Base-by-base conservation (phyloP, 2,797 vertebrate species). In the Ctenosaura bakeri region DNA sequence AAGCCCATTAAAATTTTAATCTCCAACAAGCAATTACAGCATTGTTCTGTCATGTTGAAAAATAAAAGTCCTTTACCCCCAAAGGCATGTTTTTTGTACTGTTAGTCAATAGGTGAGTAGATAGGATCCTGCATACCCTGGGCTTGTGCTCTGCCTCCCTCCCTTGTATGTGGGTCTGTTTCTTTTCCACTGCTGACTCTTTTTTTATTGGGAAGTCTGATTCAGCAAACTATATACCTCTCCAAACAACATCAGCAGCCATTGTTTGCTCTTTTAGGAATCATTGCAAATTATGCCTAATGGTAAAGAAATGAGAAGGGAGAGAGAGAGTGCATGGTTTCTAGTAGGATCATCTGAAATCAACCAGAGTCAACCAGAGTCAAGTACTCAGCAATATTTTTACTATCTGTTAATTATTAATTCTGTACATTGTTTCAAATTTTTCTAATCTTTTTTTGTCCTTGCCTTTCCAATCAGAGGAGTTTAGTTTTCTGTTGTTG, bases 1-100 rank as follows among this genome's bases (percentile, higher is more conserved):
- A 62, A 87, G 42, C 32, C 76, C 86, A 79, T 87, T 69, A 87
- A 77, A 29, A 32, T 13, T 69, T 46, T 80, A 69, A 66, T 88
- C 62, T 79, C 14, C 12, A 79, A 52, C 42, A 46, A 46, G 42
- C 42, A 46, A 46, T 46, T 46, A 46, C 42, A 46, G 42, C 42
- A 46, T 88, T 69, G 42, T 52, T 14, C 86, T 52, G 13, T 38
- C 13, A 52, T 35, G 6, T 7, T 69, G 29, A 69, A 69, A 56
- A 80, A 24, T 76, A 52, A 80, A 69, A 52, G 46, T 22, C n/a
- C 32, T n/a, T 88, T 80, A 0, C 59, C 20, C 32, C 5, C 14
- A 79, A 78, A 88, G 10, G n/a, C 35, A 9, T 42, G 12, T 38
- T 26, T 50, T 66, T 64, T 24, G 16, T 79, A 24, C 46, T 59